Base-by-base conservation (phyloP, 2,797 vertebrate species). In the Bovichtus variegatus region DNA sequence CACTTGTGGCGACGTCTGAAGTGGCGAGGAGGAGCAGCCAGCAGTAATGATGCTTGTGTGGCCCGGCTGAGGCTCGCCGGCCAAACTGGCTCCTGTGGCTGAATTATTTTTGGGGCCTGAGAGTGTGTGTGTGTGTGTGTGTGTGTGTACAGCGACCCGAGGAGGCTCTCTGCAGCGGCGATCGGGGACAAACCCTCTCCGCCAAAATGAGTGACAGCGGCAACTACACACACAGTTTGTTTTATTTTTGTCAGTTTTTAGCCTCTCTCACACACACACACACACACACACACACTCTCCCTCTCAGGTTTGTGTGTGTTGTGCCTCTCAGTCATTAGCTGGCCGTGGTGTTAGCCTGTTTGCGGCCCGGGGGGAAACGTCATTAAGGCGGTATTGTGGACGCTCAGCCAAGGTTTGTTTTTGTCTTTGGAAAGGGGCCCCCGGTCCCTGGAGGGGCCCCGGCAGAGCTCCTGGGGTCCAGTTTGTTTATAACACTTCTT, bases 401-500 rank as follows among this genome's bases (percentile, higher is more conserved):
- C 89, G 87, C 89, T 93, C 87, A 92, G 92, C 93, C 95, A 93
- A 90, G 92, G 93, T 95, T 95, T 95, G 94, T 96, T 95, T 94
- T 95, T 63, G 91, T 93, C 90, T 93, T 88, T 81, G 71, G 85
- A 87, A 90, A 83, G 90, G 92, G 94, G 89, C 87, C 88, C 89
- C 66, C 7, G 80, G 80, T 91, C 90, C 89, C 93, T 83, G 81
- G 89, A 70, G 87, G 89, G 90, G 91, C 84, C 87, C 78, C 62
- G 59, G 77, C 86, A 74, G 86, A 74, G 92, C 94, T 94, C 89
- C 88, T 91, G 93, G 92, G 93, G 93, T 94, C 94, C 95, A 86
- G 96, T 97, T 97, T 97, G 94, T 95, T 95, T 96, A 96, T 94
- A 94, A 91, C 95, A 92, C 95, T 92, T 88, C 88, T 88, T 87